Conservation (phyloP, 2,888 invertebrate genomes). For the Ochlodes sylvanus region DNA sequence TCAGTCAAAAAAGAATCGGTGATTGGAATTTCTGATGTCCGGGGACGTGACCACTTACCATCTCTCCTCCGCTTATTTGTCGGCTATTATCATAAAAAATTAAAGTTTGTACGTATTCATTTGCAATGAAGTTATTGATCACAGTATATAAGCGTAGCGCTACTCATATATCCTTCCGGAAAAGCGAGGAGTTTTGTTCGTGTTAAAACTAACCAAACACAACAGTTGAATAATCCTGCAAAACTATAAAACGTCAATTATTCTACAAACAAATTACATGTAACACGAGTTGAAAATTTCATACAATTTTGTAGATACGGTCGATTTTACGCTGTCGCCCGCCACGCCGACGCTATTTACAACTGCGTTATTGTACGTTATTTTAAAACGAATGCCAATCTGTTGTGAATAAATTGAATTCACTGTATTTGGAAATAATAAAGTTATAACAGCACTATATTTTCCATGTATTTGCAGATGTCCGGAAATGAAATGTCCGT, state of each 20-base stretch:
- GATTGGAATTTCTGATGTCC: no score
- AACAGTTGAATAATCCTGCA: neutral
- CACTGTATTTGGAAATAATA: conserved; percentile 3
- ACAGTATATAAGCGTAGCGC: no score
- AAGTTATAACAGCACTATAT: neutral
- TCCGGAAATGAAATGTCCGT: no score
- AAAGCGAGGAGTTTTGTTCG: no score
- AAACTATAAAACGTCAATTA: conserved; percentile 11
- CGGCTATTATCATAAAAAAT: no score
- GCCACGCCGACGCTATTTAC: neutral
- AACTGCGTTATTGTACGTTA: neutral
- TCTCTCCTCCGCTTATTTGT: no score
- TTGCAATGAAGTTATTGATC: no score
- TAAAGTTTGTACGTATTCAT: no score
- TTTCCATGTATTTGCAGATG: no score
- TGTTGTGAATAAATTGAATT: conserved; percentile 8
- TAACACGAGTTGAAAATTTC: neutral
- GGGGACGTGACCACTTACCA: no score
- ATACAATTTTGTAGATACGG: neutral
- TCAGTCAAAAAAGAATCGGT: no score
- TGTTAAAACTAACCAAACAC: neutral
- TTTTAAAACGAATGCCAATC: conserved; percentile 1
- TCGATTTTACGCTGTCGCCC: neutral
- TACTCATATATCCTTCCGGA: no score
- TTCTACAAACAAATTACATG: neutral